phyloP scores from a whole-genome alignment of 1,140 invertebrate genomes.

The Lutraria rhynchaena region DNA sequence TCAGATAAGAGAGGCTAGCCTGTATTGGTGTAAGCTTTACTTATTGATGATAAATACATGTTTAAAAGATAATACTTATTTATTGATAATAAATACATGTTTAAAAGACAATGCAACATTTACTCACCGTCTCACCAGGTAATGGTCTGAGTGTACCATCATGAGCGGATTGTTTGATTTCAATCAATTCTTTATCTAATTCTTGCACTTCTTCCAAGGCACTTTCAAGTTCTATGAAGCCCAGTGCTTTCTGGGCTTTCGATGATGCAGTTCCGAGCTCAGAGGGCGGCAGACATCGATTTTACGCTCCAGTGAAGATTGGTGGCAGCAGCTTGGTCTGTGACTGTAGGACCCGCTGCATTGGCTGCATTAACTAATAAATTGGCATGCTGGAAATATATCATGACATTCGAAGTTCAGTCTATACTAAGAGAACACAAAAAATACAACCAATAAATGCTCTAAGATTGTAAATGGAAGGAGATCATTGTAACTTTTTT shows the following conservation, averaged over 20 bases:
- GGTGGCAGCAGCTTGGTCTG: slow-evolving; percentile 89
- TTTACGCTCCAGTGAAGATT: slow-evolving; percentile 89
- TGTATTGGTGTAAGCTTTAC: too few species aligned
- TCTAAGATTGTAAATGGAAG: too few species aligned
- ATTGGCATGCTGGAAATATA: slow-evolving; percentile 85
- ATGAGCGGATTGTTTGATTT: slow-evolving; percentile 89
- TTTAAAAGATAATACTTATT: too few species aligned
- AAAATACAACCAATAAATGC: too few species aligned
- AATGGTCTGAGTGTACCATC: slow-evolving; percentile 89
- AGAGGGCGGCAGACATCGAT: slow-evolving; percentile 89
- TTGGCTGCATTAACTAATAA: slow-evolving; percentile 89
- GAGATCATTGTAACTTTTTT: too few species aligned
- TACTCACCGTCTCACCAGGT: slow-evolving; percentile 90
- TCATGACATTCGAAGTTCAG: too few species aligned
- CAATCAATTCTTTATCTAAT: slow-evolving; percentile 91
- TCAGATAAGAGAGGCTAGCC: too few species aligned
- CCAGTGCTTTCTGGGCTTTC: slow-evolving; percentile 93
- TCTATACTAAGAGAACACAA: too few species aligned
- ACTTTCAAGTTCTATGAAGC: slow-evolving; percentile 89
- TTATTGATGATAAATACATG: too few species aligned
- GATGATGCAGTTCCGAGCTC: slow-evolving; percentile 91
- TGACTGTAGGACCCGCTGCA: slow-evolving; percentile 92
- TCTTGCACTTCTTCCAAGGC: slow-evolving; percentile 91
- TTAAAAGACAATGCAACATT: too few species aligned
- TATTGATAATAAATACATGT: too few species aligned